Evolutionary conservation across 2,888 invertebrate genomes (phyloP).

Genomic region (Papilio gigon): DNA sequence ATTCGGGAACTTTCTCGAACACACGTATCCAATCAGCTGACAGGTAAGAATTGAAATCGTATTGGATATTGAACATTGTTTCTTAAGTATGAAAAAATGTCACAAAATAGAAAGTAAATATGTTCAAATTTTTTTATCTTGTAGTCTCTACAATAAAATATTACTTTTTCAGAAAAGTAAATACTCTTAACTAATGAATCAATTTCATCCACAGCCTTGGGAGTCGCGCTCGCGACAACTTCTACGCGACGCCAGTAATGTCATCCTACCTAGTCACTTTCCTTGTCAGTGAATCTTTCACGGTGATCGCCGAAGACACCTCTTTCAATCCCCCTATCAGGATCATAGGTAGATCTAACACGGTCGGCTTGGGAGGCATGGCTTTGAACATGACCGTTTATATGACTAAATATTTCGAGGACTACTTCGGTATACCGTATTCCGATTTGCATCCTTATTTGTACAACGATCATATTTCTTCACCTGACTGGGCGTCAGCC

Average conservation of each 20-base stretch:
- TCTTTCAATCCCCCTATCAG: slow-evolving; percentile 66
- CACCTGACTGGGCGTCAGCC: slow-evolving; percentile 78
- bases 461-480: slow-evolving; percentile 71
- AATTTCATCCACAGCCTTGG: slow-evolving; percentile 52
- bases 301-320: slow-evolving; percentile 66
- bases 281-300: slow-evolving; percentile 83
- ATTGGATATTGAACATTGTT: too few relatives aligned
- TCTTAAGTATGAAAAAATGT: slow-evolving; percentile 3
- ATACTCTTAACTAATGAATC: background rate
- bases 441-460: slow-evolving; percentile 62
- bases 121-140: too few relatives aligned
- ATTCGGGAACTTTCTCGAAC: slow-evolving; percentile 82
- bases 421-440: slow-evolving; percentile 71
- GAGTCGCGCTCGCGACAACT: slow-evolving; percentile 61
- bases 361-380: slow-evolving; percentile 61
- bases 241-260: slow-evolving; percentile 85
- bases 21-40: slow-evolving; percentile 72
- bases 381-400: slow-evolving; percentile 65
- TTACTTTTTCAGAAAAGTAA: too few relatives aligned
- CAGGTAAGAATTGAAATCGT: slow-evolving; percentile 51
- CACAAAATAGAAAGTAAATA: too few relatives aligned
- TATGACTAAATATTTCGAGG: slow-evolving; percentile 68
- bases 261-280: slow-evolving; percentile 93
- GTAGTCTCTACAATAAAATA: too few relatives aligned
- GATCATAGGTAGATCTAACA: slow-evolving; percentile 74